Base-by-base conservation (phyloP, 2,888 invertebrate species). In the Chymomyza fuscimana region DNA sequence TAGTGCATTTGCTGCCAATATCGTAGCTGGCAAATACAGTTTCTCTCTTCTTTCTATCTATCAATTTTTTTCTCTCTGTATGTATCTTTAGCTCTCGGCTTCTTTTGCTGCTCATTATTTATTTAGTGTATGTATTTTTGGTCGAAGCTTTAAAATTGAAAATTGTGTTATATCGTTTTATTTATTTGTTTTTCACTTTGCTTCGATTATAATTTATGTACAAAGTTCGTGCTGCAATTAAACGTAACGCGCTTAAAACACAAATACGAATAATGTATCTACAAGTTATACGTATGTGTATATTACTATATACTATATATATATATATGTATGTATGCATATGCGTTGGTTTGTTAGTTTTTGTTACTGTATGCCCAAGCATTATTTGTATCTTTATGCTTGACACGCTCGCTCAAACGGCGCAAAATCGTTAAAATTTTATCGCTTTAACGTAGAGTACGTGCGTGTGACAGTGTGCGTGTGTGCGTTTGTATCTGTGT, bases 341-440 rank as follows among this genome's bases (percentile, higher is more conserved):
- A 69, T 64, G 65, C 60, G 71, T 64, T 54, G 32, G 63, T 70
- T 63, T 50, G 12, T 72, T 29, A 72, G 58, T 63, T 19, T 70
- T 58, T 75, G 70, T 71, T 56, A 70, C 22, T 69, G 63, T 78
- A 59, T 72, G 59, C 51, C 7, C 46, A 62, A 19, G 25, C 29
- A 25, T 68, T 40, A 69, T 80, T 67, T 81, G 81, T 87, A 88
- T 85, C 86, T 85, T 88, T 88, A 85, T 85, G 88, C 84, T 73
- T 76, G 84, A 88, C 88, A 85, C 88, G 84, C 88, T 85, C 85
- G 78, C 80, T 71, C 86, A 80, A 81, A 70, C 85, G 80, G 78
- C 83, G 85, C 86, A 88, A 85, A 81, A 88, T 88, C 88, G 87
- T 88, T 85, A 85, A 85, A 83, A 80, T 88, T 88, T 88, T 88